Base-by-base conservation (phyloP, 2,888 invertebrate species). In the Chrysolina americana region DNA sequence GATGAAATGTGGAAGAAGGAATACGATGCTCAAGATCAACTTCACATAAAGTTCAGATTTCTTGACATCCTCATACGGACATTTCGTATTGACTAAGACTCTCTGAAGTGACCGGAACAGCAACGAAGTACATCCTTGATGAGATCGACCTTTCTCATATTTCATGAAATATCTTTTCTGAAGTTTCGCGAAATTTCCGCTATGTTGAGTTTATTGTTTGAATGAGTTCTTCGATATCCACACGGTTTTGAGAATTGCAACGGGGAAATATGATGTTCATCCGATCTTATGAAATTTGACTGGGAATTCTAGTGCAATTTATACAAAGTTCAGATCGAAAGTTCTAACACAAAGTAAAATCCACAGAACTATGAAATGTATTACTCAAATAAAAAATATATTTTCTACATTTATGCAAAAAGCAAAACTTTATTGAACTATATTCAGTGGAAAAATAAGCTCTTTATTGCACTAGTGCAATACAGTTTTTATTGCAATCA, bases 1-100 rank as follows among this genome's bases (percentile, higher is more conserved):
- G 28, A 5, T 28, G 28, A 28, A 28, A 28, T 28, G 28, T 28
- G 28, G 5, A 28, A 5, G 2, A 28, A 28, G 28, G 2, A 28
- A 5, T 3, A 28, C 28, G 2, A 28, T 28, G 5, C 28, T 28
- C 5, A 28, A 28, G 28, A 28, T 28, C 28, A 28, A 53, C n/a
- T 53, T 48, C 48, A 48, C 48, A 8, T 48, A 19, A 53, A 53
- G 19, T 53, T 19, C 19, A 53, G 19, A 53, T 4, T 10, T 11
- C 53, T 53, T 19, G 53, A 53, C 19, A 5, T 17, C 19, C 53
- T 53, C 21, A 19, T 53, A 53, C 17, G 17, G 11, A 17, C 0
- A 53, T 53, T 50, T 53, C 53, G 53, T 11, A 53, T 53, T 19
- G 53, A 53, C 53, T 17, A 17, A 53, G 17, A 53, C n/a, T 53